Evolutionary conservation across 2,797 vertebrate species (phyloP), one percentile per base, ranked within the genome.

Genomic region (Spinibarbus caldwelli): DNA sequence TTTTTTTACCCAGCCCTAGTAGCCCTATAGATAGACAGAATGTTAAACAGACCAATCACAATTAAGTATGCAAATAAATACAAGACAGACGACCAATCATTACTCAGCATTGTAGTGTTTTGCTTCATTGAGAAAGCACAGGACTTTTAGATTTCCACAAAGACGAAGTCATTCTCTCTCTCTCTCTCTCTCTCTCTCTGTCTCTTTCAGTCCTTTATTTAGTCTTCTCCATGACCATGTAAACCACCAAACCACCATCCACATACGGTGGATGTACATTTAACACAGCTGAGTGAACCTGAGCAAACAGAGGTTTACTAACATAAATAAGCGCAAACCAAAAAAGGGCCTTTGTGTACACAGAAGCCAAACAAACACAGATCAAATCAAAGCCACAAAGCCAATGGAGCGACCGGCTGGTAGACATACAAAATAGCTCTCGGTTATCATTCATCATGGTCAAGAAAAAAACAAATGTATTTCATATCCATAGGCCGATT

Each of bases 281-380:
- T 80, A 70, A 80, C 83, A 87, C 86, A 85, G 83, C 78, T 64
- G 76, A 71, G 75, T 78, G 66, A 68, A 83, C 64, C 73, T 68
- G 75, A 81, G 59, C 79, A 87, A 84, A 86, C 86, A 78, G 66
- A 72, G 82, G 52, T 67, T 77, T 78, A 85, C 52, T 47, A 85
- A 83, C 71, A 70, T 88, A 85, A 86, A 87, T 87, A 86, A 82
- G 68, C 26, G 1, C 64, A 72, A 86, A 85, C 66, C 67, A 73
- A 80, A 80, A 85, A 86, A 76, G 72, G 45, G 12, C 70, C 62
- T 47, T 59, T 75, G 68, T 89, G 71, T 89, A 77, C 67, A 80
- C 70, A 86, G 41, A 66, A 85, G 79, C 72, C 79, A 47, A 75
- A 79, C 59, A 82, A 49, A 77, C 81, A 83, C 59, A 71, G 67